Evolutionary conservation across 2,888 invertebrate species (phyloP).

Genomic region (Andrena marginata): DNA sequence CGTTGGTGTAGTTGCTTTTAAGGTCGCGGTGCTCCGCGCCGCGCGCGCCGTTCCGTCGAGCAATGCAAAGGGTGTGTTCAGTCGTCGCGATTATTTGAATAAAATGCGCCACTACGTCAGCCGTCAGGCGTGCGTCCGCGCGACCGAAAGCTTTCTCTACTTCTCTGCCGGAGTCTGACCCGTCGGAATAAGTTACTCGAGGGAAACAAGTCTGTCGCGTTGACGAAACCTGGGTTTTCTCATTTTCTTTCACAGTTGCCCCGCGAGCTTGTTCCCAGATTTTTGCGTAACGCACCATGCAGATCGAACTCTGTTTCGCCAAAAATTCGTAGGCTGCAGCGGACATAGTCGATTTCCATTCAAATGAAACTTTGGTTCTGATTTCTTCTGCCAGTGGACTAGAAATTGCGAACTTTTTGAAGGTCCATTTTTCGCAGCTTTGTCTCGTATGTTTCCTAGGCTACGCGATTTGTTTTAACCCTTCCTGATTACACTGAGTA

Average conservation of each 20-base stretch:
- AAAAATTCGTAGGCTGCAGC: conserved; percentile 73
- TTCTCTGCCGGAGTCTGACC: conserved; percentile 45
- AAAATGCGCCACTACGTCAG: conserved; percentile 75
- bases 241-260: conserved; percentile 2
- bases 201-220: conserved; percentile 70
- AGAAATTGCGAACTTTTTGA: too few species aligned
- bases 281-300: conserved; percentile 63
- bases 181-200: conserved; percentile 66
- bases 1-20: conserved; percentile 42
- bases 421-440: too few species aligned
- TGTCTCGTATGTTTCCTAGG: too few species aligned
- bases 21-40: conserved; percentile 37
- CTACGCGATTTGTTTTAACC: too few species aligned
- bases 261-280: conserved; percentile 24
- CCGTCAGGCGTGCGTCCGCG: conserved; percentile 60
- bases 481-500: too few species aligned
- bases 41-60: conserved; percentile 61
- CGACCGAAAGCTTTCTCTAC: conserved; percentile 71
- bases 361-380: conserved; percentile 61
- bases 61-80: conserved; percentile 79
- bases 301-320: conserved; percentile 56
- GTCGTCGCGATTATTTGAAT: conserved; percentile 78
- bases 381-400: not conserved
- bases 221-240: conserved; percentile 55
- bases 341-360: conserved; percentile 66